Conservation (phyloP, 2,113 vertebrate species). For the Cyanoramphus novaezelandiae region DNA sequence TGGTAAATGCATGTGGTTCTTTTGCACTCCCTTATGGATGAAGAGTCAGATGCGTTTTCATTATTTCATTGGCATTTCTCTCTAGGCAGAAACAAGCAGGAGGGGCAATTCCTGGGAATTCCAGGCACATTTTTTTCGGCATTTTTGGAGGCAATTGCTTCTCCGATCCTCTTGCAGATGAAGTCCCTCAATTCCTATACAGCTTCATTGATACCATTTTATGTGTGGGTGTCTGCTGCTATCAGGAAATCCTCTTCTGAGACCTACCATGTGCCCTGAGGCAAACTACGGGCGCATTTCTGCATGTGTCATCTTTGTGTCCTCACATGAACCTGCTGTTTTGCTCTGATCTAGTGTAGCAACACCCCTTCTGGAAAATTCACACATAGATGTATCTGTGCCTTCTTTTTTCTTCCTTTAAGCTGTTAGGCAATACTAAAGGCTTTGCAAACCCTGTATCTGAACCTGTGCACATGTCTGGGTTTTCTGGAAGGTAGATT, state of each 20-base stretch:
- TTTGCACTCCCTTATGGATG: background rate
- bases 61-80: background rate
- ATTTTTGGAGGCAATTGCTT: background rate
- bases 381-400: background rate
- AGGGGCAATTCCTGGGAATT: background rate
- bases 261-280: background rate
- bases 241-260: background rate
- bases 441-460: background rate
- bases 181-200: background rate
- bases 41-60: background rate
- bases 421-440: background rate
- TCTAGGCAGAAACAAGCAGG: background rate
- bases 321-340: background rate
- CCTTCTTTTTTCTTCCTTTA: rapidly evolving
- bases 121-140: background rate
- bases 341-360: background rate
- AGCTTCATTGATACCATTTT: background rate
- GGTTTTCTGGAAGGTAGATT: background rate
- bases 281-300: background rate
- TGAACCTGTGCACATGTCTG: background rate
- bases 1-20: rapidly evolving
- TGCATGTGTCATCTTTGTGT: background rate
- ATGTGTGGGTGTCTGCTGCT: background rate
- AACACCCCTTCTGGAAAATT: background rate
- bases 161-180: background rate